These are phyloP conservation scores for Ladona fulva DNA, from an alignment of 1,140 invertebrate species.

Conservation along the genomic window DNA sequence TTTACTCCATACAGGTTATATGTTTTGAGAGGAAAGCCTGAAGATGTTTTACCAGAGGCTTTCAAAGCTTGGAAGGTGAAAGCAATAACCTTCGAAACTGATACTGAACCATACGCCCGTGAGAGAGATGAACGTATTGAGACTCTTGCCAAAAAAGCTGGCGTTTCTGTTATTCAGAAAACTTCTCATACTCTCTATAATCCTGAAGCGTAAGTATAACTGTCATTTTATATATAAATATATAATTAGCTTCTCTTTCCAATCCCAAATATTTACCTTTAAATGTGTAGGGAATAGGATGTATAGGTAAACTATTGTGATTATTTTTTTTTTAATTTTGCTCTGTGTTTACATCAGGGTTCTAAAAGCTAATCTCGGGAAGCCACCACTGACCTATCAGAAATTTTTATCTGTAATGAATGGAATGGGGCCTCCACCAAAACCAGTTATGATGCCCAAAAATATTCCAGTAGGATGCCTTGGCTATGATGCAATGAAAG, in stretches of 20 bases:
- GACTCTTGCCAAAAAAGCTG: slow-evolving; percentile 44
- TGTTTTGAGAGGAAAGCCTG: slow-evolving; percentile 53
- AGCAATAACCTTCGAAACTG: slow-evolving; percentile 54
- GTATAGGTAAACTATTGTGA: background rate
- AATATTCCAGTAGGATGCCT: slow-evolving; percentile 36
- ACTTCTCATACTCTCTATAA: slow-evolving; percentile 65
- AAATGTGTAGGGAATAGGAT: background rate
- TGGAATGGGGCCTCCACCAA: slow-evolving; percentile 42
- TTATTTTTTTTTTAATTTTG: slow-evolving; percentile 3
- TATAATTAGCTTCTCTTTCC: background rate
- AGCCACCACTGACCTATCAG: slow-evolving; percentile 58
- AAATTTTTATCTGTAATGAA: slow-evolving; percentile 54
- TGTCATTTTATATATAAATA: background rate
- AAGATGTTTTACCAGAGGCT: slow-evolving; percentile 49
- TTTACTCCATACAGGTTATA: slow-evolving; percentile 39
- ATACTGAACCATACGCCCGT: slow-evolving; percentile 59
- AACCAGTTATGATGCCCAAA: slow-evolving; percentile 39
- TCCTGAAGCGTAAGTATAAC: slow-evolving; percentile 41
- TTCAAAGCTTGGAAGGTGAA: slow-evolving; percentile 60
- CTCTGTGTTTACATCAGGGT: slow-evolving; percentile 35
- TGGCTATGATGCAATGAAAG: slow-evolving; percentile 30
- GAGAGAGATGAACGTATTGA: slow-evolving; percentile 51
- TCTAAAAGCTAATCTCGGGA: slow-evolving; percentile 52
- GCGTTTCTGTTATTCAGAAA: slow-evolving; percentile 49
- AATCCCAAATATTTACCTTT: too few species aligned